Percentiles rank a stretch among this genome's conserved stretches.
Evolutionary conservation across 2,797 vertebrate genomes (phyloP).

Genomic region (Acrocephalus scirpaceus): DNA sequence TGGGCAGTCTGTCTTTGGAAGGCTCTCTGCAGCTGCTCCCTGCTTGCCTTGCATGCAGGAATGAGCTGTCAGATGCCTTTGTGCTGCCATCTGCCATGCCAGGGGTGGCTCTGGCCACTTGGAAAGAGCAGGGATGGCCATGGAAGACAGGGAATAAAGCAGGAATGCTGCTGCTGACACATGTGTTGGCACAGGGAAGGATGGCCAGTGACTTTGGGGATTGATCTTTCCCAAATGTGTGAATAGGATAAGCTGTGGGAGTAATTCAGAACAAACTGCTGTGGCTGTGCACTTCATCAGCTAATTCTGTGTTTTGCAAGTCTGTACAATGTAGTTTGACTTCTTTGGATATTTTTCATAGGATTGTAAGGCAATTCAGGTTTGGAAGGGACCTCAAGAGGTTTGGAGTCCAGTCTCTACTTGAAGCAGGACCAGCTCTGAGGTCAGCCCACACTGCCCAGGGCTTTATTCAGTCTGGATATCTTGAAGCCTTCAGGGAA

Average conservation of each 20-base stretch:
- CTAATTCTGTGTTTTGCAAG: neutral
- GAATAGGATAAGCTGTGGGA: neutral
- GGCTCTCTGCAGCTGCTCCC: neutral
- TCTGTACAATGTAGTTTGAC: rapidly evolving
- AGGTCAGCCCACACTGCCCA: neutral
- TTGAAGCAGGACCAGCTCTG: neutral
- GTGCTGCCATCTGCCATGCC: slow-evolving; percentile 26
- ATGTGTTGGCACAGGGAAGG: neutral
- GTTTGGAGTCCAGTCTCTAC: neutral
- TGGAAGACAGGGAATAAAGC: neutral
- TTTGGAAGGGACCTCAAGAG: neutral
- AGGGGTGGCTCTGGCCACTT: neutral
- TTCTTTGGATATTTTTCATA: neutral
- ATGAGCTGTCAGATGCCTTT: neutral
- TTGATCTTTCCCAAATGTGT: neutral
- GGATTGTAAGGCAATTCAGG: neutral
- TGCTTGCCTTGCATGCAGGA: neutral
- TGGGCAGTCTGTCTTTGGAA: neutral
- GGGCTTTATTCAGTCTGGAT: neutral
- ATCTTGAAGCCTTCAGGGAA: neutral
- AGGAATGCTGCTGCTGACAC: rapidly evolving
- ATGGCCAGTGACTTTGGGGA: neutral
- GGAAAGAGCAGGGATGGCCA: neutral
- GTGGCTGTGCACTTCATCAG: neutral
- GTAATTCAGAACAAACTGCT: neutral